Conservation (phyloP, 2,797 vertebrate genomes). For the Buphagus erythrorhynchus region DNA sequence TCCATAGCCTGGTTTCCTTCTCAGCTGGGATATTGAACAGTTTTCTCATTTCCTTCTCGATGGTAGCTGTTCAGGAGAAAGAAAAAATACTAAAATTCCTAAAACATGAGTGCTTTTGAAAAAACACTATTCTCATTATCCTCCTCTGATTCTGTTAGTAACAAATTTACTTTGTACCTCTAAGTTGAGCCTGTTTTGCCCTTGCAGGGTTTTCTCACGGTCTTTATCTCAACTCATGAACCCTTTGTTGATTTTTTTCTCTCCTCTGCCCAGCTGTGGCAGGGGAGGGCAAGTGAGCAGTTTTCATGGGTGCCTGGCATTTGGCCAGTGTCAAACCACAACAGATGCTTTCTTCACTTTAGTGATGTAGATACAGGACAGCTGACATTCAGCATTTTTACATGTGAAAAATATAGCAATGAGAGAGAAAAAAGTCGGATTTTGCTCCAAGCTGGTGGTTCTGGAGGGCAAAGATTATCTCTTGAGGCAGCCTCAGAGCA, state of each 20-base stretch:
- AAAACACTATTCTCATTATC: not conserved
- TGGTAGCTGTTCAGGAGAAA: constrained; percentile 81
- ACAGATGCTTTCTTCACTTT: not conserved
- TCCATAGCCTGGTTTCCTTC: constrained; percentile 95
- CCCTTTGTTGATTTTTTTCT: not conserved
- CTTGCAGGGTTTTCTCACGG: not conserved
- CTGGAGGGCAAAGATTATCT: not conserved
- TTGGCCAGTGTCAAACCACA: not conserved
- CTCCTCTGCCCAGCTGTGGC: not conserved
- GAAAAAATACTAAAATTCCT: not conserved
- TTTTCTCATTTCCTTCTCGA: constrained; percentile 94
- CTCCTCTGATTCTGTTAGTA: not conserved
- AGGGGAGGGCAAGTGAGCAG: not conserved
- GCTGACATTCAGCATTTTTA: not conserved
- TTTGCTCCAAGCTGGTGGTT: not conserved
- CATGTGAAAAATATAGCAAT: rapidly evolving
- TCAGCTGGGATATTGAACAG: constrained; percentile 90
- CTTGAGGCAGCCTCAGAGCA: not conserved
- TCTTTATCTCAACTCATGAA: not conserved
- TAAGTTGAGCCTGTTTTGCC: not conserved
- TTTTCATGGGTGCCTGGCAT: not conserved
- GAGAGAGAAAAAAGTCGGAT: not conserved
- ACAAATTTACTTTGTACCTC: not conserved
- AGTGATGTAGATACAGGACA: not conserved
- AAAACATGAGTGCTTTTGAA: not conserved